A percentile compares a stretch with the other conserved stretches of the same genome.
These are phyloP conservation scores for Pomatorhinus ruficollis DNA, from an alignment of 2,113 vertebrate genomes.

Conservation along the genomic window DNA sequence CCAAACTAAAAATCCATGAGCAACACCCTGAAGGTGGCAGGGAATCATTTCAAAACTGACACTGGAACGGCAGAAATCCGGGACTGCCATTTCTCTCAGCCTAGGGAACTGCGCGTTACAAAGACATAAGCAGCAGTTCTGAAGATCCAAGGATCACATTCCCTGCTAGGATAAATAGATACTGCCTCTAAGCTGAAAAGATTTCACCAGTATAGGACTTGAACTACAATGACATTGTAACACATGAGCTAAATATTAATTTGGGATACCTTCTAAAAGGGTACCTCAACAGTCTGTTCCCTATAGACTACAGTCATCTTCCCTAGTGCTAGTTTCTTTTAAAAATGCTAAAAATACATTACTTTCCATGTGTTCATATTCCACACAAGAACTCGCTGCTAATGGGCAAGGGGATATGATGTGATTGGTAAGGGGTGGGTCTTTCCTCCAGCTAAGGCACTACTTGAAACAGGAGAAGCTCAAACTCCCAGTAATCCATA, in stretches of 20 bases:
- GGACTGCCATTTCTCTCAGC: neutral
- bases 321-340: neutral
- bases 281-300: neutral
- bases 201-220: rapidly evolving
- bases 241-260: conserved; percentile 2
- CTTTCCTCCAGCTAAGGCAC: neutral
- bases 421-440: neutral
- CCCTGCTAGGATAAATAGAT: neutral
- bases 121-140: neutral
- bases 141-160: neutral
- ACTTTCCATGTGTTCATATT: neutral
- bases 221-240: neutral
- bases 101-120: neutral
- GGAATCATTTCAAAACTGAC: neutral
- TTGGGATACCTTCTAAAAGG: neutral
- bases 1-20: neutral
- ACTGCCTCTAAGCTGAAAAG: neutral
- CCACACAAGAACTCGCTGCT: neutral
- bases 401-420: neutral
- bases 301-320: neutral
- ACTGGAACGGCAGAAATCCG: neutral
- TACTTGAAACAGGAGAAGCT: neutral
- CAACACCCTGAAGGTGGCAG: neutral
- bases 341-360: conserved; percentile 41
- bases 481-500: neutral